Evolutionary conservation across 2,797 vertebrate species (phyloP).

Genomic region (Poeciliopsis infans): DNA sequence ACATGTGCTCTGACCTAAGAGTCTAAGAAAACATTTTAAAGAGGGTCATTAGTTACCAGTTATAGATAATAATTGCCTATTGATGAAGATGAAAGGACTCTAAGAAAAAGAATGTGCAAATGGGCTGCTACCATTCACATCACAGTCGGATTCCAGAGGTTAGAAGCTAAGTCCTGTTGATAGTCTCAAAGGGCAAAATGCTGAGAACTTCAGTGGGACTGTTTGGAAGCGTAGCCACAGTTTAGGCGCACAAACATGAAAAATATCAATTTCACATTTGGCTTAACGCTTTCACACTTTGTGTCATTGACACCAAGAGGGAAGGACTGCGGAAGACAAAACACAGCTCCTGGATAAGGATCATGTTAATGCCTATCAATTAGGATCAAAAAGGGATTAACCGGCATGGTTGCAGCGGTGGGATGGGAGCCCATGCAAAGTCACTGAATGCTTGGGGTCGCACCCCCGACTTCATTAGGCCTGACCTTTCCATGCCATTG

Average conservation of each 20-base stretch:
- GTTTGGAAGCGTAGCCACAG: conserved; percentile 65
- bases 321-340: conserved; percentile 80
- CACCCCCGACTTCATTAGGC: conserved; percentile 85
- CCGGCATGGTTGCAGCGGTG: conserved; percentile 74
- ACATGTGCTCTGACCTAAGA: conserved; percentile 34
- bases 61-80: conserved; percentile 61
- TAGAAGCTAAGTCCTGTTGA: conserved; percentile 78
- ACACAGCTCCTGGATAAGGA: conserved; percentile 81
- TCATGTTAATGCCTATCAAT: conserved; percentile 86
- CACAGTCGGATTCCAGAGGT: conserved; percentile 73
- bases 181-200: conserved; percentile 71
- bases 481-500: conserved; percentile 86
- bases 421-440: conserved; percentile 74
- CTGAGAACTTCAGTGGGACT: conserved; percentile 63
- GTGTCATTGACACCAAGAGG: conserved; percentile 79
- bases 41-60: conserved; percentile 70
- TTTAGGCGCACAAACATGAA: conserved; percentile 80
- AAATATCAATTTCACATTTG: conserved; percentile 88
- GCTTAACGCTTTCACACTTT: conserved; percentile 83
- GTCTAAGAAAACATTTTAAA: conserved; percentile 59
- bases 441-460: conserved; percentile 87
- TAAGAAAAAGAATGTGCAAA: conserved; percentile 71
- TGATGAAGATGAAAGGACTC: conserved; percentile 67
- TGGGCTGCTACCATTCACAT: conserved; percentile 75
- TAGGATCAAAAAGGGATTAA: conserved; percentile 86